Evolutionary conservation across 2,113 vertebrate genomes (phyloP), one percentile per base, ranked within the genome.

Genomic region (Leucoraja erinaceus): DNA sequence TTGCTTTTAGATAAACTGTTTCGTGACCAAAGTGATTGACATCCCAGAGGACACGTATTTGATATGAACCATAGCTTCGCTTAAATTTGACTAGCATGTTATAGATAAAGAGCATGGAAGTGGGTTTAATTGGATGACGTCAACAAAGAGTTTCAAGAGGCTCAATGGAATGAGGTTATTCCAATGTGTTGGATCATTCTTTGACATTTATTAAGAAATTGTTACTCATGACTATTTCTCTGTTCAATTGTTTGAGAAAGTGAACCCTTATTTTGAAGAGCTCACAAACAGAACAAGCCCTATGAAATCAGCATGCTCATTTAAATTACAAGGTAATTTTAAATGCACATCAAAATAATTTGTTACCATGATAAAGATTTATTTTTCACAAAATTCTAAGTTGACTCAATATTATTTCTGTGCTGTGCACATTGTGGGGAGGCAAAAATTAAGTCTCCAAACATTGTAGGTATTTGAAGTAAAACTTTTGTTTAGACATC

Each of bases 301-400:
- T 28, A 25, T 84, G 56, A 84, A 81, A 61, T 84, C 54, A 61
- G 81, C 54, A 61, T 14, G n/a, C 25, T 1, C 56, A 56, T 61
- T 84, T 84, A 14, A 84, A 61, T 84, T 28, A 56, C 56, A 61
- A 14, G 22, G 22, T 84, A n/a, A 84, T 84, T 84, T n/a, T 61
- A n/a, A 61, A 12, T 14, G n/a, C 28, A 14, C 22, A 61, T 4
- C 56, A 59, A 84, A 61, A 84, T 84, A 81, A 81, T 47, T 81
- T 20, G 14, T 38, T 81, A 1, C 20, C 1, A 3, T n/a, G 12
- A 61, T 84, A 84, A 84, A 61, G 25, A 84, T 84, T 84, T 28
- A 84, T 61, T 61, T 84, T 84, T 61, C 25, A 84, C 25, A 84
- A 84, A 59, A n/a, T 84, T 28, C 81, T 84, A 25, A 61, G 56